These are phyloP conservation scores for Chromobotia macracanthus DNA, from an alignment of 2,797 vertebrate genomes.

Conservation along the genomic window DNA sequence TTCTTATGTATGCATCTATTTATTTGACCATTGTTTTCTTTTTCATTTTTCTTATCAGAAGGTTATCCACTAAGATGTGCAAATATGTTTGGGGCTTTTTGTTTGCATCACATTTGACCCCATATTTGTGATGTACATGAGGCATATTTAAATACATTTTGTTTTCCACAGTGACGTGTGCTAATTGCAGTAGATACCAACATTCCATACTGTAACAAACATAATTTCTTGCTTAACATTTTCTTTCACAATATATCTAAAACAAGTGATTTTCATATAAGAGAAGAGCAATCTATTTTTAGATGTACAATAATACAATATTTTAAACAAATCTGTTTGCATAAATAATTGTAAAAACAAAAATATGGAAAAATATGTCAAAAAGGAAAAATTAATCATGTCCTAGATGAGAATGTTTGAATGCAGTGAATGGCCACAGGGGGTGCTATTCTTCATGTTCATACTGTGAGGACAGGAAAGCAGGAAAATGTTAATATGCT, in stretches of 20 bases:
- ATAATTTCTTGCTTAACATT: conserved; percentile 49
- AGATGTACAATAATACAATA: conserved; percentile 48
- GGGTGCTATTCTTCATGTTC: conserved; percentile 80
- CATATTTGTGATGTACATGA: conserved; percentile 59
- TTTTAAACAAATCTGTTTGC: conserved; percentile 51
- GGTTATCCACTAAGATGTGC: conserved; percentile 74
- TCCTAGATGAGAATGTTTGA: conserved; percentile 26
- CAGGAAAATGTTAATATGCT: conserved; percentile 79
- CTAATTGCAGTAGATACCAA: conserved; percentile 60
- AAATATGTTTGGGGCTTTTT: conserved; percentile 67
- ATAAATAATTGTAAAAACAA: conserved; percentile 47
- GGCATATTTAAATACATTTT: conserved; percentile 51
- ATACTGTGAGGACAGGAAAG: conserved; percentile 70
- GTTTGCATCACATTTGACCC: conserved; percentile 66
- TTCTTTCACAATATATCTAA: conserved; percentile 45
- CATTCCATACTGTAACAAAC: conserved; percentile 73
- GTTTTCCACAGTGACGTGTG: conserved; percentile 55
- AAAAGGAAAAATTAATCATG: conserved; percentile 34
- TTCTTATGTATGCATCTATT: conserved; percentile 92
- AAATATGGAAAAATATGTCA: conserved; percentile 17
- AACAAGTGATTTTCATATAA: conserved; percentile 36
- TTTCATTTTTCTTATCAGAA: conserved; percentile 57
- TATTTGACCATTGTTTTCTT: conserved; percentile 80
- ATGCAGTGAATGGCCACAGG: conserved; percentile 63
- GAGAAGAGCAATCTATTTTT: conserved; percentile 55